Evolutionary conservation across 2,888 invertebrate genomes (phyloP).

Genomic region (Limnephilus lunatus): DNA sequence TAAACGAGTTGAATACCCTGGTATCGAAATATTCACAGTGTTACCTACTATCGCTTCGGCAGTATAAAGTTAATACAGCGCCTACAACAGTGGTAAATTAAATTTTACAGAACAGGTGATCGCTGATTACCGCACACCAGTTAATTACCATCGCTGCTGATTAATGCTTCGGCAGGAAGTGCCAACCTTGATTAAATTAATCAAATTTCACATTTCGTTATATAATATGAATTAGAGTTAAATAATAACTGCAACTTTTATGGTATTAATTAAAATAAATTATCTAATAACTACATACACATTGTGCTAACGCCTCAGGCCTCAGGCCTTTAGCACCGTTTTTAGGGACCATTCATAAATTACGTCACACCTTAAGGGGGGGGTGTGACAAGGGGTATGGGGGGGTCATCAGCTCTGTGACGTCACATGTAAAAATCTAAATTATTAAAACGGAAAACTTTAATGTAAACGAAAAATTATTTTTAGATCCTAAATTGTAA

Average conservation of each 20-base stretch:
- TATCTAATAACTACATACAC: background rate
- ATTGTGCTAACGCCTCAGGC: background rate
- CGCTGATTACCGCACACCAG: slow-evolving; percentile 14
- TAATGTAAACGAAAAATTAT: too few relatives aligned
- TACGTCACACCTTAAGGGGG: too few relatives aligned
- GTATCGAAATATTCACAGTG: slow-evolving; percentile 29
- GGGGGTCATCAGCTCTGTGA: too few relatives aligned
- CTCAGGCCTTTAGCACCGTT: too few relatives aligned
- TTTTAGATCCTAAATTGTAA: too few relatives aligned
- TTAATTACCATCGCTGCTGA: background rate
- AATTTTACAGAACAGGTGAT: slow-evolving; percentile 23
- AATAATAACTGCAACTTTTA: background rate
- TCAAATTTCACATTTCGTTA: slow-evolving; percentile 3
- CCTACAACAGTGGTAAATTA: slow-evolving; percentile 13
- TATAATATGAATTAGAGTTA: background rate
- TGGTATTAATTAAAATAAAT: background rate
- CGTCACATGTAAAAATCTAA: too few relatives aligned
- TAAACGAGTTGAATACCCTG: slow-evolving; percentile 37
- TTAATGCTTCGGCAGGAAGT: slow-evolving; percentile 26
- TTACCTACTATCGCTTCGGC: slow-evolving; percentile 10
- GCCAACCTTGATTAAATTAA: slow-evolving; percentile 34
- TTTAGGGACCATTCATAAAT: too few relatives aligned
- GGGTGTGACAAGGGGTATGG: too few relatives aligned
- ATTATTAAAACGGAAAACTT: too few relatives aligned
- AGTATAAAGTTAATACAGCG: slow-evolving; percentile 27